phyloP scores from a whole-genome alignment of 2,113 vertebrate genomes.

The Mormyrus iriodes region DNA sequence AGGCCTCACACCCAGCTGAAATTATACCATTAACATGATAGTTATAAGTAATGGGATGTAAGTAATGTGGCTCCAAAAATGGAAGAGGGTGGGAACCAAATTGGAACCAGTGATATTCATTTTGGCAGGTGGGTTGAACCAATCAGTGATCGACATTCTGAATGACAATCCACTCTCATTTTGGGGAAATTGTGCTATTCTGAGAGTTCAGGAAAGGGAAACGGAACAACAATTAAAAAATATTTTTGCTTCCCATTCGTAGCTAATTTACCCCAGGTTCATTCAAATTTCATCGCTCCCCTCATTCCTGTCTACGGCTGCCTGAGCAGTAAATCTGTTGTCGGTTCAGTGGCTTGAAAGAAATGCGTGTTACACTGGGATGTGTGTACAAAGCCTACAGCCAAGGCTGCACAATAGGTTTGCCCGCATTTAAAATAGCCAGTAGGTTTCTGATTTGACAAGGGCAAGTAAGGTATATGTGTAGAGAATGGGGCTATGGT shows the following conservation, averaged over 20 bases:
- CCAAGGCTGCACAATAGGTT: constrained; percentile 21
- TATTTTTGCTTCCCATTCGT: not conserved
- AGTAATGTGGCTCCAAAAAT: not conserved
- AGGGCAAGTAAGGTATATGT: not conserved
- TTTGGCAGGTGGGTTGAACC: not conserved
- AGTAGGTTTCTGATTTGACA: not conserved
- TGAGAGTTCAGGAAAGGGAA: not conserved
- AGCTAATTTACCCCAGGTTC: constrained; percentile 45
- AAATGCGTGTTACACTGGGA: constrained; percentile 30
- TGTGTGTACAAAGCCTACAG: constrained; percentile 45
- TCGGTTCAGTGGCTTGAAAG: constrained; percentile 40
- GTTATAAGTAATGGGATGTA: not conserved
- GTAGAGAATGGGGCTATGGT: not conserved
- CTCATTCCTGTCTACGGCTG: constrained; percentile 17
- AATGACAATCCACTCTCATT: not conserved
- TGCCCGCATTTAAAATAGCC: not conserved
- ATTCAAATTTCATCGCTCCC: constrained; percentile 31
- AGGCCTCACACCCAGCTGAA: not conserved
- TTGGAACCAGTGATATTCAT: not conserved
- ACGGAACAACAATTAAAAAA: not conserved
- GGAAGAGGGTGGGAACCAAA: not conserved
- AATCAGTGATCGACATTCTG: not conserved
- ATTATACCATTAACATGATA: not conserved
- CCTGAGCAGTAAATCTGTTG: constrained; percentile 39
- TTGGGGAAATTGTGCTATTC: not conserved